Conservation (phyloP, 2,797 vertebrate genomes). For the Chrysocyon brachyurus region DNA sequence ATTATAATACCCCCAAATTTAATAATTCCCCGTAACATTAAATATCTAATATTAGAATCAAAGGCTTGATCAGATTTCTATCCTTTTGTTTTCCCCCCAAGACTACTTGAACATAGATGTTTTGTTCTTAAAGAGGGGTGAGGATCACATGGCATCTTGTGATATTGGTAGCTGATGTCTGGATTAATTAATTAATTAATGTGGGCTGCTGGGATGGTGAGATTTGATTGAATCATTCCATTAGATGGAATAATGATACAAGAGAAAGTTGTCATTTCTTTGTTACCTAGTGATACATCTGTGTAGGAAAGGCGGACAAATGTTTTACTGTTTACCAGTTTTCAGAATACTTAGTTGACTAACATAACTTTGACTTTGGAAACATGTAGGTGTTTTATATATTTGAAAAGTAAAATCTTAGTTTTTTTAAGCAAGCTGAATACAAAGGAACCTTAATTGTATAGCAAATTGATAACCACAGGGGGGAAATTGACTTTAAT, state of each 20-base stretch:
- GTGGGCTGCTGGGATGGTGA: neutral
- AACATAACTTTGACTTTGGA: neutral
- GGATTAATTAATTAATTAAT: neutral
- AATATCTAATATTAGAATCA: neutral
- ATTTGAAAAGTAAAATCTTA: neutral
- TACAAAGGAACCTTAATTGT: neutral
- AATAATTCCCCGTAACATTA: neutral
- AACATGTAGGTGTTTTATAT: neutral
- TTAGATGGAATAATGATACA: neutral
- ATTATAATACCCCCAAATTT: neutral
- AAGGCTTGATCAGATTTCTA: neutral
- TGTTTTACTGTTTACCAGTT: neutral
- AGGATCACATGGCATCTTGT: neutral
- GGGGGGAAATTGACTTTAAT: neutral
- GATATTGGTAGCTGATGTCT: neutral
- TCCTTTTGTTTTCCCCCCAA: neutral
- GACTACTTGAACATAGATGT: neutral
- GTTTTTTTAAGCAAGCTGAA: conserved; percentile 17
- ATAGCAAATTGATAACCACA: neutral
- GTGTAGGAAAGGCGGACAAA: neutral
- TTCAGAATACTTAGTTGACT: neutral
- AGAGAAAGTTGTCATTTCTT: neutral
- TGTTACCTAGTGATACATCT: neutral
- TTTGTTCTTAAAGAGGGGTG: neutral
- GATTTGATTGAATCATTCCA: neutral